Conservation (phyloP, 2,797 vertebrate species). For the Aviceda cuculoides region DNA sequence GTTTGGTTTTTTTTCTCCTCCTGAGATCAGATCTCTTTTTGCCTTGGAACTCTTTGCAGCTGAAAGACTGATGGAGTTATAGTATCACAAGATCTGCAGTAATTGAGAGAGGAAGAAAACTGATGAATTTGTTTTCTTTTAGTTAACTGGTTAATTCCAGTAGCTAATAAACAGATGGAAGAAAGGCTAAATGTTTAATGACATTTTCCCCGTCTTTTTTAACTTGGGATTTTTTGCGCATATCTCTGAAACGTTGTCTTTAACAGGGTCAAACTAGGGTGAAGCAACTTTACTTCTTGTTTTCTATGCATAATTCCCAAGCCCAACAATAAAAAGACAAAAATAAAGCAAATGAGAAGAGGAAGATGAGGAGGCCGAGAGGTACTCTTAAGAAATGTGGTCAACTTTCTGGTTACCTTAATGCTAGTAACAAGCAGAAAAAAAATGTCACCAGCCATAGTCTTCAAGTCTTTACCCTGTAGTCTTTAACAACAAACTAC, state of each 20-base stretch:
- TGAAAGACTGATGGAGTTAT: background rate
- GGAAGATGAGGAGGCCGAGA: background rate
- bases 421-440: background rate
- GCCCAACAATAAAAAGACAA: background rate
- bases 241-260: background rate
- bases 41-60: background rate
- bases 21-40: background rate
- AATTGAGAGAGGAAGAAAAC: background rate
- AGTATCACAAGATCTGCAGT: background rate
- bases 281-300: background rate
- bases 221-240: background rate
- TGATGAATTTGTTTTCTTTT: background rate
- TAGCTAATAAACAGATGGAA: background rate
- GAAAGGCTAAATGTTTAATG: background rate
- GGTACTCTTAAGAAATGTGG: background rate
- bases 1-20: background rate
- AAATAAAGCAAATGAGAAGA: background rate
- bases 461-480: background rate
- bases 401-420: background rate
- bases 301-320: background rate
- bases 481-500: background rate
- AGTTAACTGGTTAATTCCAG: background rate
- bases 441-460: background rate
- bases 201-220: background rate
- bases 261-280: background rate